Evolutionary conservation across 2,888 invertebrate genomes (phyloP).

Genomic region (Heliconius cydno): DNA sequence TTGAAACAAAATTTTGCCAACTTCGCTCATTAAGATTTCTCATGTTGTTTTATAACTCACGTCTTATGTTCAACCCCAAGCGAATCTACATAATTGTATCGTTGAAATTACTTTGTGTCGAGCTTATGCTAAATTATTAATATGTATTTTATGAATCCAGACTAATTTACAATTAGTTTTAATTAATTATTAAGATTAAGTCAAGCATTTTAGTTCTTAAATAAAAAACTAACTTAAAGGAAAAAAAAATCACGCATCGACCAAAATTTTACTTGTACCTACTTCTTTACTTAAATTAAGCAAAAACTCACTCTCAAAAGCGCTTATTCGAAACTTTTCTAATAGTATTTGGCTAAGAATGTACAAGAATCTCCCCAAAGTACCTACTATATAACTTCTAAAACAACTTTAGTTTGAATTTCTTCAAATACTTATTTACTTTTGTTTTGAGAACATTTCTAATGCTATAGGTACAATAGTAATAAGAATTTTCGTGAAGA

Average conservation of each 20-base stretch:
- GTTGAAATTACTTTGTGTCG: background rate
- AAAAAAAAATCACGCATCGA: background rate
- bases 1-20: background rate
- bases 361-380: background rate
- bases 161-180: background rate
- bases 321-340: constrained; percentile 11
- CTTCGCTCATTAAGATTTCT: background rate
- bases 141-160: background rate
- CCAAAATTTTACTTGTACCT: background rate
- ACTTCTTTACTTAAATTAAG: background rate
- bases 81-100: background rate
- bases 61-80: background rate
- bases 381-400: constrained; percentile 2
- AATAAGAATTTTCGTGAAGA: background rate
- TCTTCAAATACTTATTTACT: constrained; percentile 1
- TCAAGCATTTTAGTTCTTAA: background rate
- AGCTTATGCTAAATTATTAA: background rate
- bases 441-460: background rate
- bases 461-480: background rate
- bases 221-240: background rate
- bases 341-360: constrained; percentile 12
- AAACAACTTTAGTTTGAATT: constrained; percentile 11
- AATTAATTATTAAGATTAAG: too few species aligned
- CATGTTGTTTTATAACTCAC: background rate
- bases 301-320: background rate